These are phyloP conservation scores for Mustela nigripes DNA, from an alignment of 2,113 vertebrate species.

Conservation along the genomic window DNA sequence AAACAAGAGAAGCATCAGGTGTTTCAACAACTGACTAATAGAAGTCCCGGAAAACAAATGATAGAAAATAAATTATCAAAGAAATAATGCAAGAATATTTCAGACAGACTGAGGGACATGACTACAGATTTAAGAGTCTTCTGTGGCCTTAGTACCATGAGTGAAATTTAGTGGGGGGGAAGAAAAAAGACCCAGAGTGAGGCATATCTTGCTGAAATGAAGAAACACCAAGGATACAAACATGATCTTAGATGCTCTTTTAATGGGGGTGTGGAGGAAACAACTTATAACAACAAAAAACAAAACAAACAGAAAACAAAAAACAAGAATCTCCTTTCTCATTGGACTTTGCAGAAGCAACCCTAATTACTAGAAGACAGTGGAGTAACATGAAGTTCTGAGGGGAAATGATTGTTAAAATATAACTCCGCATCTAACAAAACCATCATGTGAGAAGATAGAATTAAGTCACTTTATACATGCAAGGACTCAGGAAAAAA, in stretches of 20 bases:
- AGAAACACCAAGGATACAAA: background rate
- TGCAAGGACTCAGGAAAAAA: background rate
- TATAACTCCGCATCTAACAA: background rate
- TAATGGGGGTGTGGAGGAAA: background rate
- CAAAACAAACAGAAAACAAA: background rate
- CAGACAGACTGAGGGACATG: background rate
- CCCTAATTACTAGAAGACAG: background rate
- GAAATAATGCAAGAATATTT: constrained; percentile 8
- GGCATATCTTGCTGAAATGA: background rate
- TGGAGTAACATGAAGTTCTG: background rate
- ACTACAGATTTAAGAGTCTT: background rate
- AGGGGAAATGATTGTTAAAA: background rate
- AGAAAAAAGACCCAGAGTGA: background rate
- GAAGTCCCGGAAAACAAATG: background rate
- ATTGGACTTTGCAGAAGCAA: background rate
- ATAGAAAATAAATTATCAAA: constrained; percentile 22
- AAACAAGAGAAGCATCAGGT: background rate
- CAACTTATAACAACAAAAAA: background rate
- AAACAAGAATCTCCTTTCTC: background rate
- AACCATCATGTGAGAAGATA: background rate
- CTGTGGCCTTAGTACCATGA: background rate
- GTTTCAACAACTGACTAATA: background rate
- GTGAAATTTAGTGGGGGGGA: background rate
- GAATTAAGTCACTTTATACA: background rate
- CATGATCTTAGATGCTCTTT: background rate